A percentile compares a stretch with the other conserved stretches of the same genome.
Conservation (phyloP, 2,888 invertebrate genomes). For the Drosophila fulvimacula region DNA sequence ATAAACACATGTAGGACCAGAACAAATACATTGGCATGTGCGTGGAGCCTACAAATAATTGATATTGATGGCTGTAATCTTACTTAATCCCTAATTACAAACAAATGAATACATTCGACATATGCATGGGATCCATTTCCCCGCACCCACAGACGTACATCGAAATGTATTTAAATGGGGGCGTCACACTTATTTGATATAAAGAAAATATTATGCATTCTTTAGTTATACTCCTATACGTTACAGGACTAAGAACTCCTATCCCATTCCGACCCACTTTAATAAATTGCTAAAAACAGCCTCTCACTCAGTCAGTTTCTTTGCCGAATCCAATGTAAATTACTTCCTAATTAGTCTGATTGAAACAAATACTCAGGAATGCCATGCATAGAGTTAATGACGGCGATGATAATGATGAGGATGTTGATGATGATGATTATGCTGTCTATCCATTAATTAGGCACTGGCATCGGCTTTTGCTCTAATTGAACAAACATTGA, state of each 20-base stretch:
- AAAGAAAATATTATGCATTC: slow-evolving; percentile 41
- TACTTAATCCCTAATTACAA: slow-evolving; percentile 81
- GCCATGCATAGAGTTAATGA: slow-evolving; percentile 33
- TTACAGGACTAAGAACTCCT: background rate
- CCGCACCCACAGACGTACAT: background rate
- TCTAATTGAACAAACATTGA: slow-evolving; percentile 67
- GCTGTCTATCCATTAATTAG: slow-evolving; percentile 58
- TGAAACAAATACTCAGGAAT: slow-evolving; percentile 48
- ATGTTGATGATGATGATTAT: slow-evolving; percentile 3
- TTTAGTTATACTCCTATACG: no score
- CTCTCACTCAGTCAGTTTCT: background rate
- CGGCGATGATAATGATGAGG: slow-evolving; percentile 1
- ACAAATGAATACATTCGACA: slow-evolving; percentile 68
- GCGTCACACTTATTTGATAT: slow-evolving; percentile 17
- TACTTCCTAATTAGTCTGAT: slow-evolving; percentile 73
- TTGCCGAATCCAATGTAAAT: slow-evolving; percentile 33
- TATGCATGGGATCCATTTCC: slow-evolving; percentile 34
- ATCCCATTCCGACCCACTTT: slow-evolving; percentile 1
- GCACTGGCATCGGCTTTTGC: slow-evolving; percentile 38
- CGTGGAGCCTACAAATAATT: slow-evolving; percentile 63
- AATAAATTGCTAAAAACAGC: slow-evolving; percentile 16
- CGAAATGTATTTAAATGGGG: slow-evolving; percentile 5
- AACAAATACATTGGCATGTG: slow-evolving; percentile 61
- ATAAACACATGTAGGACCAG: slow-evolving; percentile 61
- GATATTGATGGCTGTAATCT: slow-evolving; percentile 80